phyloP scores from a whole-genome alignment of 2,797 vertebrate species.

The Sorex maritimensis region DNA sequence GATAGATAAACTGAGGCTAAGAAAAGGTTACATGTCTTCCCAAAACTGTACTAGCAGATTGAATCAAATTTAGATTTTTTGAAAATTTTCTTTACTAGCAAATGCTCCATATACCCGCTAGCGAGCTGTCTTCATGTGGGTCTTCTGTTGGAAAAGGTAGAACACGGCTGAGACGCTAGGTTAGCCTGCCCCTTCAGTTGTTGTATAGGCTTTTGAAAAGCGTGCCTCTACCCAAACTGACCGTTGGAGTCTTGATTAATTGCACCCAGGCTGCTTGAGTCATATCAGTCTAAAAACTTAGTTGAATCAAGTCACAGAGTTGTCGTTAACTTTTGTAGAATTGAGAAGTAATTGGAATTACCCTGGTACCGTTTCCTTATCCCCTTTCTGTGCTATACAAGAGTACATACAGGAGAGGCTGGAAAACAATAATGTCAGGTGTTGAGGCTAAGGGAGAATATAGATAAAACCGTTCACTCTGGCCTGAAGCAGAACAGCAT shows the following conservation, averaged over 20 bases:
- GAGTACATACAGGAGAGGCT: conserved; percentile 51
- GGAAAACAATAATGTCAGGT: conserved; percentile 58
- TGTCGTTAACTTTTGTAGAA: conserved; percentile 63
- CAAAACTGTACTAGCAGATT: conserved; percentile 48
- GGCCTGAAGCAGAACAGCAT: conserved; percentile 65
- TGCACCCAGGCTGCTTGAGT: conserved; percentile 58
- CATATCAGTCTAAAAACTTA: conserved; percentile 66
- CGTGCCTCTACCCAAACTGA: conserved; percentile 66
- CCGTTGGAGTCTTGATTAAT: conserved; percentile 61
- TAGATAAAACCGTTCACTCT: conserved; percentile 65
- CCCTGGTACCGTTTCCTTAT: conserved; percentile 36
- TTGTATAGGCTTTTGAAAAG: conserved; percentile 60
- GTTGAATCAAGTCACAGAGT: conserved; percentile 64
- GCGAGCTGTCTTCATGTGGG: conserved; percentile 42
- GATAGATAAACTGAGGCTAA: conserved; percentile 49
- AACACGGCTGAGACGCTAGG: conserved; percentile 43
- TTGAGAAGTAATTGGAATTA: conserved; percentile 73
- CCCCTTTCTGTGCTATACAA: conserved; percentile 49
- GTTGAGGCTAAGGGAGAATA: conserved; percentile 47
- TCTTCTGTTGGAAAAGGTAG: conserved; percentile 61
- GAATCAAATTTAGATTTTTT: conserved; percentile 49
- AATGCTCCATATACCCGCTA: not conserved
- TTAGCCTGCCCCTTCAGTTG: conserved; percentile 28
- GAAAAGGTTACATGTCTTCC: conserved; percentile 25
- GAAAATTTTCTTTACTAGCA: conserved; percentile 28